Evolutionary conservation across 2,113 vertebrate genomes (phyloP), one percentile per base, ranked within the genome.

Genomic region (Uria aalge): DNA sequence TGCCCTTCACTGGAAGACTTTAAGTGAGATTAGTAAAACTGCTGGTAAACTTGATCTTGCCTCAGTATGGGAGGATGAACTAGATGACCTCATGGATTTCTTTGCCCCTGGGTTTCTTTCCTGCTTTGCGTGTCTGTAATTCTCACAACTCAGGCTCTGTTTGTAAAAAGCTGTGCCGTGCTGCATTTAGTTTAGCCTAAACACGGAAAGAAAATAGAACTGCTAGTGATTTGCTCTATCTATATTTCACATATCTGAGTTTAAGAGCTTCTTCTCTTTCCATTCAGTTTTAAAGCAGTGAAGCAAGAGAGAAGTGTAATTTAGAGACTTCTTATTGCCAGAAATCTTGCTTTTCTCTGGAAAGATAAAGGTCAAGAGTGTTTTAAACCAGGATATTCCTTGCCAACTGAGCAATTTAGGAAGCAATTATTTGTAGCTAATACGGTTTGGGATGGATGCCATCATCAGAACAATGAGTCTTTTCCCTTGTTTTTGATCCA

Each of bases 381-480:
- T 92, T 95, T 95, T 77, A 94, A 95, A 88, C 22, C 41, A 86
- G n/a, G 76, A 48, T 62, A 13, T 83, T 94, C 38, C 41, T 91
- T 88, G 75, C 76, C 80, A 90, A 19, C 10, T 72, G 52, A 92
- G 78, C 40, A 93, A 88, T 92, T 88, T 94, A 86, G 59, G 63
- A 93, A 85, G 59, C 32, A 95, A 66, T 92, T 88, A 92, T 69
- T 88, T 86, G 79, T 48, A 80, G 45, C 67, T 91, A 80, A 86
- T 88, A 76, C 0, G 1, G 32, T 74, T 95, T 89, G 63, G 72
- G 68, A 88, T 34, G 10, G 34, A 67, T 89, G 84, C 50, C 56
- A 80, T 84, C 68, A 38, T 73, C 84, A 74, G 68, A 87, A 86
- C 83, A 94, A 88, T 38, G 38, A 80, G 59, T 50, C 2, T 74